These are phyloP conservation scores for Nymphalis c-album DNA, from an alignment of 2,888 invertebrate species.

Conservation along the genomic window DNA sequence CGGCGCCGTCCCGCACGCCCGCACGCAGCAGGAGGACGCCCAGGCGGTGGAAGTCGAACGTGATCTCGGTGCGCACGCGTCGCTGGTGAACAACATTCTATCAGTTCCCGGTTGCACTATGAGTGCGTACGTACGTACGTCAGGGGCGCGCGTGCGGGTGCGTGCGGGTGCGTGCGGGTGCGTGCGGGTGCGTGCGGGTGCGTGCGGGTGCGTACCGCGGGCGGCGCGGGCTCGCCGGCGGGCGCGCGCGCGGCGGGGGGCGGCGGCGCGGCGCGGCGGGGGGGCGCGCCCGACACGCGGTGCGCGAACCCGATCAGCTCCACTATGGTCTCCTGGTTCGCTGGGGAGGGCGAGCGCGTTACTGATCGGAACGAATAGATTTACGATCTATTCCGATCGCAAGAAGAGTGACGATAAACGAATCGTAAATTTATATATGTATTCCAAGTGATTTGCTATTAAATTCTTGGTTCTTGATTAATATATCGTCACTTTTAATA, in stretches of 20 bases:
- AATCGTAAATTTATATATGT: no score
- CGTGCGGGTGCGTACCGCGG: slow-evolving; percentile 17
- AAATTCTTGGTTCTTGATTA: no score
- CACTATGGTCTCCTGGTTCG: slow-evolving; percentile 97
- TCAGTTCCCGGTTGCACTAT: not conserved
- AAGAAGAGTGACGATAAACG: no score
- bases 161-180: slow-evolving; percentile 42
- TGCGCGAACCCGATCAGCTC: slow-evolving; percentile 94
- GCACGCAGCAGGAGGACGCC: slow-evolving; percentile 93
- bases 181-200: slow-evolving; percentile 45
- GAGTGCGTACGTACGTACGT: not conserved
- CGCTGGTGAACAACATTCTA: slow-evolving; percentile 37
- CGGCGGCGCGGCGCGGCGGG: slow-evolving; percentile 46
- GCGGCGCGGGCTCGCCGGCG: slow-evolving; percentile 47
- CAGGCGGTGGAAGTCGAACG: slow-evolving; percentile 95
- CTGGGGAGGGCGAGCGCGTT: slow-evolving; percentile 64
- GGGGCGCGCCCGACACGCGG: slow-evolving; percentile 75
- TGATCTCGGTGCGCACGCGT: slow-evolving; percentile 87
- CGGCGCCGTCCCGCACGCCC: slow-evolving; percentile 85
- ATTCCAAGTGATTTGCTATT: no score
- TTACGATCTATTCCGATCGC: no score
- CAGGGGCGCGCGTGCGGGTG: slow-evolving; percentile 48
- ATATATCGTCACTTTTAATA: no score
- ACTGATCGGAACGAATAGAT: not conserved
- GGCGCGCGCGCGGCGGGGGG: slow-evolving; percentile 42